Percentiles rank a stretch among this genome's conserved stretches.
Evolutionary conservation across 92 coral and sea anemone species (phyloP).

Genomic region (Pocillopora meandrina): DNA sequence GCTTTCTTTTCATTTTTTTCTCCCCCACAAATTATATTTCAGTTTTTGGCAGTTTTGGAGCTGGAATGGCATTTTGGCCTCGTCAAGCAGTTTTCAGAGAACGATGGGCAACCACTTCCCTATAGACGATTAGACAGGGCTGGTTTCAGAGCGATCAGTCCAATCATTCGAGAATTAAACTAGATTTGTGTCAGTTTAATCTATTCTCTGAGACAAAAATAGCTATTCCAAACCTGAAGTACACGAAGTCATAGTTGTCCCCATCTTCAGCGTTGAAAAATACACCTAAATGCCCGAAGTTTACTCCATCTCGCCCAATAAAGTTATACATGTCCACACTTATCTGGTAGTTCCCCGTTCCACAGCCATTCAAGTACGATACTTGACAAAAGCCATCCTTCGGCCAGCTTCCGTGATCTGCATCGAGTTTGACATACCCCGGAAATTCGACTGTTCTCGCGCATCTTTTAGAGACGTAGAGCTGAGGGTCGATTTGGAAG

Average conservation of each 20-base stretch:
- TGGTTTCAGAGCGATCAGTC: too few species aligned
- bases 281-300: conserved; percentile 55
- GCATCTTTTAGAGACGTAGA: conserved; percentile 4
- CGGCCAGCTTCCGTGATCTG: conserved; percentile 64
- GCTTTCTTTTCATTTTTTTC: too few species aligned
- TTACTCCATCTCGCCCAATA: conserved; percentile 39
- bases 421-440: conserved; percentile 51
- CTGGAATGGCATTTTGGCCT: too few species aligned
- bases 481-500: conserved; percentile 19
- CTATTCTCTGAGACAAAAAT: neutral
- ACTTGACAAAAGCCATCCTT: conserved; percentile 58
- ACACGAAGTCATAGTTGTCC: conserved; percentile 64
- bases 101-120: too few species aligned
- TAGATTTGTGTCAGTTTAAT: neutral
- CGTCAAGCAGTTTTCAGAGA: too few species aligned
- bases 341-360: conserved; percentile 25
- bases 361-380: neutral
- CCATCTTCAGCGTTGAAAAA: conserved; percentile 54
- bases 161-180: too few species aligned
- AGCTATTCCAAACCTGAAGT: conserved; percentile 49
- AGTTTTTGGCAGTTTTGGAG: too few species aligned
- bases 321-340: conserved; percentile 52
- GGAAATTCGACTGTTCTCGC: conserved; percentile 4
- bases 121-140: too few species aligned
- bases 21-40: too few species aligned